phyloP scores from a whole-genome alignment of 2,888 invertebrate species.

The Coelopa pilipes region DNA sequence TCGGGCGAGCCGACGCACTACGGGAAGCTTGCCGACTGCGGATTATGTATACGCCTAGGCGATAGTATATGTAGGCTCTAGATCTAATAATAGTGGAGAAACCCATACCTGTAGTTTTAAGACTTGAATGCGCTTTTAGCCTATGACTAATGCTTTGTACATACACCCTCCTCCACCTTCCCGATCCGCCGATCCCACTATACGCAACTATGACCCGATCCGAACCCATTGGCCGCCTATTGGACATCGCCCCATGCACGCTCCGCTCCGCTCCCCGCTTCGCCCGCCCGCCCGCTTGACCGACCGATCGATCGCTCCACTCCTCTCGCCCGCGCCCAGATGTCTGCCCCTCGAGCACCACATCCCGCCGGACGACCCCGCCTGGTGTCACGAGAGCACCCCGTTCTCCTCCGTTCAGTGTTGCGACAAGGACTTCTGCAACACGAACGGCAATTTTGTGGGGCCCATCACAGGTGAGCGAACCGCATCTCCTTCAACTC shows the following conservation, averaged over 20 bases:
- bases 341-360: slow-evolving; percentile 72
- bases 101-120: too few relatives aligned
- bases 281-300: too few relatives aligned
- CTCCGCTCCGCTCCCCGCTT: too few relatives aligned
- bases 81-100: too few relatives aligned
- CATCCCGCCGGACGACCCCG: slow-evolving; percentile 73
- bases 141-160: neutral
- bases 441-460: slow-evolving; percentile 70
- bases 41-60: too few relatives aligned
- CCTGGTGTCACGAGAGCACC: slow-evolving; percentile 71
- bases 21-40: too few relatives aligned
- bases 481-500: too few relatives aligned
- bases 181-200: too few relatives aligned
- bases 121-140: too few relatives aligned
- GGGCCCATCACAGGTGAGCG: slow-evolving; percentile 65
- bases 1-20: too few relatives aligned
- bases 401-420: slow-evolving; percentile 67
- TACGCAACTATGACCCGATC: neutral
- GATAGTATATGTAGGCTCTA: too few relatives aligned
- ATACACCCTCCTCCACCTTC: neutral
- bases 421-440: slow-evolving; percentile 77
- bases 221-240: neutral
- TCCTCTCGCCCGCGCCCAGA: slow-evolving; percentile 64
- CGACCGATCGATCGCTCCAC: too few relatives aligned
- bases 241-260: neutral